Percentiles rank a stretch among this genome's conserved stretches.
Conservation (phyloP, 2,113 vertebrate genomes). For the Tyrannus savana region DNA sequence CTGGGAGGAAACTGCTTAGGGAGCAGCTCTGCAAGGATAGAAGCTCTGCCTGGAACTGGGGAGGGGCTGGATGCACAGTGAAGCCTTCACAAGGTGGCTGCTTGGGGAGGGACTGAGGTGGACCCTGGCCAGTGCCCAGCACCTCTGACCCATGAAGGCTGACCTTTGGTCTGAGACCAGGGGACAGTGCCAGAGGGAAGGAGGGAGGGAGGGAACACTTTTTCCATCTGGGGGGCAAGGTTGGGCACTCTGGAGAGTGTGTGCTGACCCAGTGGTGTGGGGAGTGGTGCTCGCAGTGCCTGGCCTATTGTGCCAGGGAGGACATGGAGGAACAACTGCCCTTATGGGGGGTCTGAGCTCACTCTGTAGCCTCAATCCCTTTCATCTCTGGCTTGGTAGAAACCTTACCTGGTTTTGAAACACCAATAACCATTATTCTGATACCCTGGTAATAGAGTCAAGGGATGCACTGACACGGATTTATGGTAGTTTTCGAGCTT, state of each 20-base stretch:
- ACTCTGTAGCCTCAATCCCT: neutral
- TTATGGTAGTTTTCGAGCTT: neutral
- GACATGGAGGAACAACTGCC: rapidly evolving
- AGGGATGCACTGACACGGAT: neutral
- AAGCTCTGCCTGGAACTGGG: neutral
- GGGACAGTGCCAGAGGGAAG: rapidly evolving
- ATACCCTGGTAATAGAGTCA: neutral
- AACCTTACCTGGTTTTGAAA: neutral
- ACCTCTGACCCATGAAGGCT: rapidly evolving
- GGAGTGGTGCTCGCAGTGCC: neutral
- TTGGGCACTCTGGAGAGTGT: neutral
- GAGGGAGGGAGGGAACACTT: neutral
- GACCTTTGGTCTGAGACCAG: neutral
- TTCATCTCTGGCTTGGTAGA: neutral
- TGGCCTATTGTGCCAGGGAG: neutral
- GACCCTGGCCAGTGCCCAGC: too few species aligned
- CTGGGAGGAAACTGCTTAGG: neutral
- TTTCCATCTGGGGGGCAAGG: neutral
- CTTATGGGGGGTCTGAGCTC: rapidly evolving
- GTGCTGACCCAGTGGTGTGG: neutral
- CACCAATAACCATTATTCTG: neutral
- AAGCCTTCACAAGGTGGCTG: rapidly evolving
- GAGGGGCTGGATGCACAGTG: rapidly evolving
- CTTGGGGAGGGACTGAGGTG: neutral
- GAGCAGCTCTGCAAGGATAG: neutral